Conservation (phyloP, 2,113 vertebrate genomes). For the Osmerus eperlanus region DNA sequence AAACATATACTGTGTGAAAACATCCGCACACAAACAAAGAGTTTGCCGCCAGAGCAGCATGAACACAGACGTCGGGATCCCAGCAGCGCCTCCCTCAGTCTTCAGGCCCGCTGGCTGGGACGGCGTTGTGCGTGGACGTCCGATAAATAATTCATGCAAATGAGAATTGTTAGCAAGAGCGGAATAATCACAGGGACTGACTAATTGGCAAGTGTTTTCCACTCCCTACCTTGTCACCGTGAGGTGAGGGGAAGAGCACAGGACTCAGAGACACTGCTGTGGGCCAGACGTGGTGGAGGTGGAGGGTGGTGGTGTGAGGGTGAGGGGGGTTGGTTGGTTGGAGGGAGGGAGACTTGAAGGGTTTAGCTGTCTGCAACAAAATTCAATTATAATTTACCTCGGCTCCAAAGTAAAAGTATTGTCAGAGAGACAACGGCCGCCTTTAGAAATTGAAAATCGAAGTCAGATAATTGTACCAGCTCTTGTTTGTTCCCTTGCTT, state of each 20-base stretch:
- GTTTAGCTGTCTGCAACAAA: constrained; percentile 26
- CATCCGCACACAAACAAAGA: not conserved
- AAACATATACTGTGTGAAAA: not conserved
- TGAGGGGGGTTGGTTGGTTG: not conserved
- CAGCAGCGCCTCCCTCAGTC: constrained; percentile 40
- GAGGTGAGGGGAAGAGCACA: constrained; percentile 14
- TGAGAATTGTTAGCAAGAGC: constrained; percentile 67
- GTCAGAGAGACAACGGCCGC: constrained; percentile 26
- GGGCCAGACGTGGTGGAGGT: too few relatives aligned
- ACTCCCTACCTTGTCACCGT: constrained; percentile 47
- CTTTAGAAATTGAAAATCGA: constrained; percentile 41
- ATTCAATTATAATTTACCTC: constrained; percentile 48
- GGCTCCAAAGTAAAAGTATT: constrained; percentile 26
- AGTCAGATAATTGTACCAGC: constrained; percentile 28
- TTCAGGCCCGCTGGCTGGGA: constrained; percentile 23
- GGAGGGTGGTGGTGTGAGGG: not conserved
- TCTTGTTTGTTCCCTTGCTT: constrained; percentile 12
- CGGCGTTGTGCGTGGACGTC: constrained; percentile 39
- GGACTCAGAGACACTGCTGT: too few relatives aligned
- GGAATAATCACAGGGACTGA: constrained; percentile 63
- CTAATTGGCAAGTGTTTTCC: constrained; percentile 59
- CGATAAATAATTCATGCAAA: constrained; percentile 74
- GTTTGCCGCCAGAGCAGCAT: constrained; percentile 21
- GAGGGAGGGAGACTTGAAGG: not conserved
- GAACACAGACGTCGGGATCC: constrained; percentile 32